Evolutionary conservation across 2,797 vertebrate genomes (phyloP).

Genomic region (Crocidura indochinensis): DNA sequence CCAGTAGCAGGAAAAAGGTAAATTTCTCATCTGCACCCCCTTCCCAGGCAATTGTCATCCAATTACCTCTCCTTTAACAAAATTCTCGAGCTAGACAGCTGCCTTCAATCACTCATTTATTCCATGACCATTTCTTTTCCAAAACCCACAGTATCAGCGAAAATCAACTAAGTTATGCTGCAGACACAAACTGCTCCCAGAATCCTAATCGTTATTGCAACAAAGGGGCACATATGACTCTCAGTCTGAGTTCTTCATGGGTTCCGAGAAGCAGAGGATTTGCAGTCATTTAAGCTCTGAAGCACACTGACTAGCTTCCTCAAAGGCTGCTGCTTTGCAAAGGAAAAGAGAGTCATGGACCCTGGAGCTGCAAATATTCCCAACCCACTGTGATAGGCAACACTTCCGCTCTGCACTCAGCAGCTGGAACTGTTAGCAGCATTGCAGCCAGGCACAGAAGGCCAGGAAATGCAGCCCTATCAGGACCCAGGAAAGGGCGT

Average conservation of each 20-base stretch:
- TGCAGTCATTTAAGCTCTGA: conserved; percentile 3
- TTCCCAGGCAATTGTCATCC: conserved; percentile 28
- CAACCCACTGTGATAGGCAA: conserved; percentile 25
- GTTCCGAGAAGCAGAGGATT: background rate
- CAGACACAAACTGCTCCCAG: conserved; percentile 37
- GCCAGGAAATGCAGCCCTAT: background rate
- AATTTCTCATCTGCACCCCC: background rate
- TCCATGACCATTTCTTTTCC: conserved; percentile 49
- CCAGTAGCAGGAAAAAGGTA: conserved; percentile 25
- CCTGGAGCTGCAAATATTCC: conserved; percentile 25
- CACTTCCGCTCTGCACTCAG: conserved; percentile 19
- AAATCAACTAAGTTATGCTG: conserved; percentile 19
- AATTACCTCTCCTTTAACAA: conserved; percentile 48
- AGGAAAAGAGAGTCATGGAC: conserved; percentile 24
- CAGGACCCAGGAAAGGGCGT: background rate
- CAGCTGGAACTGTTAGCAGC: background rate
- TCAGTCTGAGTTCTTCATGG: background rate
- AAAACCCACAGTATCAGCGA: background rate
- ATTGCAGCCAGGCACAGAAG: background rate
- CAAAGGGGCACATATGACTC: background rate
- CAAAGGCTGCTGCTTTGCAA: conserved; percentile 6
- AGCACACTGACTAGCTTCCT: background rate
- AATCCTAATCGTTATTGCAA: conserved; percentile 19
- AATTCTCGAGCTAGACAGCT: conserved; percentile 34
- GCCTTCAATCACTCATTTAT: conserved; percentile 40